phyloP scores from a whole-genome alignment of 2,113 vertebrate species.

The Rynchops niger region DNA sequence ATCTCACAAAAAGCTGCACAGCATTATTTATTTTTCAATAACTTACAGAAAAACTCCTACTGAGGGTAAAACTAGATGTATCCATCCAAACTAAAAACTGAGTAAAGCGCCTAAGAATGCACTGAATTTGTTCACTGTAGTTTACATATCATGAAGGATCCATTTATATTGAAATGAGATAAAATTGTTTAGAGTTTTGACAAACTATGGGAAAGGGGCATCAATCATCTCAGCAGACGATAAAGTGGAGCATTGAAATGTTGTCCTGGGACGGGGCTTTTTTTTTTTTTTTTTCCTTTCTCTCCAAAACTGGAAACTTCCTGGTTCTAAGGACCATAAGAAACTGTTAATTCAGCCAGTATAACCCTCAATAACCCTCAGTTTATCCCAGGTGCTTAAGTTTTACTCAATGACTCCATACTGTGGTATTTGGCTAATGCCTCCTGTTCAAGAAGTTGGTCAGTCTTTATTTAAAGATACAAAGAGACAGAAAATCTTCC shows the following conservation, averaged over 20 bases:
- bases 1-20: neutral
- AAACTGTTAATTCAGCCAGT: neutral
- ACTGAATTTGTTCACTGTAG: neutral
- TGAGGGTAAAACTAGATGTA: neutral
- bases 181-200: neutral
- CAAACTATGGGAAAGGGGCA: neutral
- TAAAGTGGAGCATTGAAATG: neutral
- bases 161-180: neutral
- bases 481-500: neutral
- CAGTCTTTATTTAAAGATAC: neutral
- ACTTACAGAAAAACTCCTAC: neutral
- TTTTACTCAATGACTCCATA: neutral
- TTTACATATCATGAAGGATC: neutral
- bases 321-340: neutral
- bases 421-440: neutral
- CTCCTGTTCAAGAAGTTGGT: neutral
- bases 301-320: neutral
- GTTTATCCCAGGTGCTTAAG: neutral
- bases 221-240: neutral
- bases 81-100: neutral
- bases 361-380: neutral
- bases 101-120: neutral
- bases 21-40: neutral
- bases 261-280: neutral
- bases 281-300: neutral